A percentile compares a stretch with the other conserved stretches of the same genome.
These are phyloP conservation scores for Patagioenas fasciata DNA, from an alignment of 2,113 vertebrate genomes.

Conservation along the genomic window DNA sequence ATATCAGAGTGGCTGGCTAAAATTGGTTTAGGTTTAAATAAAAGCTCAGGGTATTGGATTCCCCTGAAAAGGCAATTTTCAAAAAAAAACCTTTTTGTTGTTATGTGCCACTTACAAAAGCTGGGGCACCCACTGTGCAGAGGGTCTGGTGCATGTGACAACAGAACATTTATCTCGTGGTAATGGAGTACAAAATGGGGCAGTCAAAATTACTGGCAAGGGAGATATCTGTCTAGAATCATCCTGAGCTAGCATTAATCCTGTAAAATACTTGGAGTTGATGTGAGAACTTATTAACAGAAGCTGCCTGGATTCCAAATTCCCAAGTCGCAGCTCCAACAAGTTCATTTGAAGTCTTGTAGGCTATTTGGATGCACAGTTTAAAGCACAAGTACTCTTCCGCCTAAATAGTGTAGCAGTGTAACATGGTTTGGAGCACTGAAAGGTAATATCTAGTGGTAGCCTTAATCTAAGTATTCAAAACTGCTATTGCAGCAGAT, in stretches of 20 bases:
- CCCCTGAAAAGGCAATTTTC: background rate
- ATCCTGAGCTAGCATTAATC: background rate
- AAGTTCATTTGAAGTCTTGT: background rate
- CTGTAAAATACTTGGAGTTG: background rate
- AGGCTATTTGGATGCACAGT: background rate
- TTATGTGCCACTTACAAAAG: background rate
- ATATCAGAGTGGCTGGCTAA: background rate
- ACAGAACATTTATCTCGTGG: background rate
- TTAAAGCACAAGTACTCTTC: background rate
- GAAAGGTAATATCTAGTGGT: background rate
- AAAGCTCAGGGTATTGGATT: background rate
- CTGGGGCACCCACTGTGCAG: background rate
- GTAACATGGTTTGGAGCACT: background rate
- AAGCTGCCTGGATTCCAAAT: background rate
- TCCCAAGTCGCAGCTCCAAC: background rate
- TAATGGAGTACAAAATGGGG: background rate
- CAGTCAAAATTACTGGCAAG: background rate
- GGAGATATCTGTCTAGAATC: background rate
- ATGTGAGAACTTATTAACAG: background rate
- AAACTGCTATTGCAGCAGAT: background rate
- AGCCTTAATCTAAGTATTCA: background rate
- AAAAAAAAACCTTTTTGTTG: background rate
- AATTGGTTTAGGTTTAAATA: background rate
- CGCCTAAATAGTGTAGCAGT: background rate
- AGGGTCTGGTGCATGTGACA: background rate